Evolutionary conservation across 2,113 vertebrate genomes (phyloP).

Genomic region (Circaetus gallicus): DNA sequence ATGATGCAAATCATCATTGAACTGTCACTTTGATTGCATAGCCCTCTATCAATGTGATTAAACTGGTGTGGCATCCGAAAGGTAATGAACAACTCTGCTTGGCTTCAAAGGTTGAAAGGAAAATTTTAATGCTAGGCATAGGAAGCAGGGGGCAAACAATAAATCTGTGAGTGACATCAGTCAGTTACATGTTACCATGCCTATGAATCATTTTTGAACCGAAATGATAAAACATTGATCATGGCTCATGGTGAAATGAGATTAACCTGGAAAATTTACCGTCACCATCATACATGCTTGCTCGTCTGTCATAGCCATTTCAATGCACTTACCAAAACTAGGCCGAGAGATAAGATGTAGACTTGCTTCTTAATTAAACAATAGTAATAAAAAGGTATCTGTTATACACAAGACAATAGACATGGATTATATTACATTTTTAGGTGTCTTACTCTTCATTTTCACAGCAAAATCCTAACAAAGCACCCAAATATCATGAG

Average conservation of each 20-base stretch:
- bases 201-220: not conserved
- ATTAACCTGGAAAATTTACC: not conserved
- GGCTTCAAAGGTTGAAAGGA: slow-evolving; percentile 64
- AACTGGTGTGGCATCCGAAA: slow-evolving; percentile 72
- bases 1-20: slow-evolving; percentile 77
- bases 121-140: slow-evolving; percentile 46
- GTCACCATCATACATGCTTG: not conserved
- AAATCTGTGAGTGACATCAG: not conserved
- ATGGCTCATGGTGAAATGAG: not conserved
- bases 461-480: not conserved
- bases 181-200: not conserved
- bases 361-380: not conserved
- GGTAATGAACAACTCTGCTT: slow-evolving; percentile 66
- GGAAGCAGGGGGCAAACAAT: slow-evolving; percentile 25
- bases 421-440: not conserved
- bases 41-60: slow-evolving; percentile 78
- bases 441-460: not conserved
- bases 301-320: not conserved
- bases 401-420: not conserved
- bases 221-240: not conserved
- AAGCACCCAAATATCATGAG: no score
- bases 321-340: not conserved
- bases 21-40: slow-evolving; percentile 83
- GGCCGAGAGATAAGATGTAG: not conserved
- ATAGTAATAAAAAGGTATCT: not conserved